A percentile compares a stretch with the other conserved stretches of the same genome.
Conservation (phyloP, 2,888 invertebrate species). For the Drosophila infuscata region DNA sequence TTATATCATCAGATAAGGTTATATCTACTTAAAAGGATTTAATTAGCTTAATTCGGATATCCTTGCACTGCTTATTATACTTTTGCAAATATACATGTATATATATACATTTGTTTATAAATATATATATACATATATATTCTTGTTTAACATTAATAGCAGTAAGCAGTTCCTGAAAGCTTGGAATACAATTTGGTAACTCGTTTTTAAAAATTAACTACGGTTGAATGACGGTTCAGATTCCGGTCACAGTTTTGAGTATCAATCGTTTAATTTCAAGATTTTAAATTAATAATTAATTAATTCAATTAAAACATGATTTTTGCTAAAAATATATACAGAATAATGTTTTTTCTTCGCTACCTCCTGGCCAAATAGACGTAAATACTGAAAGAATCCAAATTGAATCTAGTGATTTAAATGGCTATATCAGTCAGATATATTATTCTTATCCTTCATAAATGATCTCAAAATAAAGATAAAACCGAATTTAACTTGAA, state of each 20-base stretch:
- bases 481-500: background rate
- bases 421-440: background rate
- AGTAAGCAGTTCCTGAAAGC: no score
- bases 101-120: no score
- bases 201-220: background rate
- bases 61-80: background rate
- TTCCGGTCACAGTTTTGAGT: background rate
- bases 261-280: background rate
- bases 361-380: no score
- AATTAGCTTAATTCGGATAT: background rate
- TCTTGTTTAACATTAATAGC: background rate
- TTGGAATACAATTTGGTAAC: background rate
- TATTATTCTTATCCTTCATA: background rate
- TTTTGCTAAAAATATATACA: background rate
- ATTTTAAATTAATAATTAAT: background rate
- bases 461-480: background rate
- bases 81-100: no score
- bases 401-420: background rate
- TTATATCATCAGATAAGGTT: background rate
- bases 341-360: background rate
- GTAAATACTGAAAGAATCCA: background rate
- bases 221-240: background rate
- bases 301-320: background rate
- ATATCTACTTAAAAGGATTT: background rate
- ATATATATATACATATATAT: background rate